phyloP scores from a whole-genome alignment of 2,113 vertebrate species.

The Seriola rivoliana region DNA sequence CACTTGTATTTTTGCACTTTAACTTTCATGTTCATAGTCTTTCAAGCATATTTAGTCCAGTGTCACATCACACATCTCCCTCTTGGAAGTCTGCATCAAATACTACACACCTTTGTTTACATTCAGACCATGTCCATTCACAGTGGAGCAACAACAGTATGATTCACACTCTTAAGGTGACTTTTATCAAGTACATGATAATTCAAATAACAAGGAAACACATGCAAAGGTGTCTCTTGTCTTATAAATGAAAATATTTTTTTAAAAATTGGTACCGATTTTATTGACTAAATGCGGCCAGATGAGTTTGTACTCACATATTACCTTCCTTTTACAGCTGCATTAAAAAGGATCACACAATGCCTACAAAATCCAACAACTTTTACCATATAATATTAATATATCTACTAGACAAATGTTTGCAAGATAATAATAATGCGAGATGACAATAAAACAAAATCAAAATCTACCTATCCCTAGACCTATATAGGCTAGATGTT shows the following conservation, averaged over 20 bases:
- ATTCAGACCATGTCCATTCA: not conserved
- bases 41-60: not conserved
- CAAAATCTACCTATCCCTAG: not conserved
- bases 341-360: not conserved
- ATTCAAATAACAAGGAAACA: not conserved
- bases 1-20: not conserved
- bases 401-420: too few relatives aligned
- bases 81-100: not conserved
- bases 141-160: not conserved
- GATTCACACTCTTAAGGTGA: not conserved
- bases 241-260: not conserved
- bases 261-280: not conserved
- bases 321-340: not conserved
- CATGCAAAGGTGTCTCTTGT: not conserved
- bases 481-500: not conserved
- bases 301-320: not conserved
- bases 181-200: not conserved
- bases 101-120: constrained; percentile 34
- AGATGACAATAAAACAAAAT: too few relatives aligned
- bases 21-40: not conserved
- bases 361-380: not conserved
- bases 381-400: not conserved
- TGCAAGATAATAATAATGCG: too few relatives aligned
- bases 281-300: not conserved
- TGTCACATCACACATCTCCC: not conserved